A percentile compares a stretch with the other conserved stretches of the same genome.
Conservation (phyloP, 1,140 invertebrate species). For the Eciton burchellii region DNA sequence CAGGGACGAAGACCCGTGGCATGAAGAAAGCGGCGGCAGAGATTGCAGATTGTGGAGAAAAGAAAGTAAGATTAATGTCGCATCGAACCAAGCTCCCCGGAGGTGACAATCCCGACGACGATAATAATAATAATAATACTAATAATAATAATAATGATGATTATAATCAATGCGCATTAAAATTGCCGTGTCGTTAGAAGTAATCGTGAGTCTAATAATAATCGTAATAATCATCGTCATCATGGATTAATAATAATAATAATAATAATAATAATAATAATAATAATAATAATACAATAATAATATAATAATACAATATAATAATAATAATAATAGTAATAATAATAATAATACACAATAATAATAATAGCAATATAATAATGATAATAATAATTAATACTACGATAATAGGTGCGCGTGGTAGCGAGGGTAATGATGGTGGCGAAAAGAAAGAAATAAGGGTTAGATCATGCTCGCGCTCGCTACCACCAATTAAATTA, state of each 20-base stretch:
- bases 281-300: slow-evolving; percentile 65
- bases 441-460: slow-evolving; percentile 54
- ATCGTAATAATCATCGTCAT: too few relatives aligned
- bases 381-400: slow-evolving; percentile 56
- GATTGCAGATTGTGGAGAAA: slow-evolving; percentile 36
- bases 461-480: slow-evolving; percentile 68
- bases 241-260: slow-evolving; percentile 66
- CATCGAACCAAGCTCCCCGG: slow-evolving; percentile 56
- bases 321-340: slow-evolving; percentile 71
- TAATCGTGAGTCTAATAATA: slow-evolving; percentile 73
- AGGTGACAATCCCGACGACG: slow-evolving; percentile 55
- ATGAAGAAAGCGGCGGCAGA: slow-evolving; percentile 1
- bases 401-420: slow-evolving; percentile 70
- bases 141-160: too few relatives aligned
- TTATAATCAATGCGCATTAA: slow-evolving; percentile 67
- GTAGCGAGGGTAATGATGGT: slow-evolving; percentile 69
- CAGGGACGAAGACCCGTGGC: slow-evolving; percentile 8
- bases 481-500: slow-evolving; percentile 66
- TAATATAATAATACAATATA: slow-evolving; percentile 64
- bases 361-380: slow-evolving; percentile 56
- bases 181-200: slow-evolving; percentile 30
- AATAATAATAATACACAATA: slow-evolving; percentile 67
- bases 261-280: slow-evolving; percentile 65
- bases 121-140: slow-evolving; percentile 65
- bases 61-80: slow-evolving; percentile 29